Evolutionary conservation across 1,140 invertebrate species (phyloP), one percentile per base, ranked within the genome.

Genomic region (Oncopodura yosiiana): DNA sequence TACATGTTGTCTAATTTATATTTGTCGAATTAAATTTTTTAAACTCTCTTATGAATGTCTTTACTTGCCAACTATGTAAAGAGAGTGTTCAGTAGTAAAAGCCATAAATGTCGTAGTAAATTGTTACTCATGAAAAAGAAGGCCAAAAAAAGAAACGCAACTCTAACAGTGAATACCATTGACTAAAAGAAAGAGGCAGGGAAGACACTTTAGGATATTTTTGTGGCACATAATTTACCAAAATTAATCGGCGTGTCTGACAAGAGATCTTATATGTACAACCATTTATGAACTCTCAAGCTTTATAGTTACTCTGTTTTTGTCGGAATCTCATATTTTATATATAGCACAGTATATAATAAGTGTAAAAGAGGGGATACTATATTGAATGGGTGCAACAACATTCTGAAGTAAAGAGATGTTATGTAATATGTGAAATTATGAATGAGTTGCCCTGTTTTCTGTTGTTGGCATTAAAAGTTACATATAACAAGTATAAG

Each of bases 161-260:
- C 39, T 41, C 39, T 45, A 29, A 36, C 19, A 34, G 32, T 23
- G 23, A 37, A 24, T 19, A 11, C 38, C 42, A 26, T 44, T 44
- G 38, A 18, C 3, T 16, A 23, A 30, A 16, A 53, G 48, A 14
- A 24, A 42, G 39, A 34, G 43, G 24, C 26, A 21, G 48, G 46
- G 44, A 41, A 23, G 23, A 23, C 16, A 39, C 43, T 44, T 45
- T 29, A 18, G 36, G 48, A 57, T 49, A 27, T 51, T 54, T 60
- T 62, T 48, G 54, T 42, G 56, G 46, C 55, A 62, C 56, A 62
- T 62, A 58, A 62, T 58, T 62, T 50, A 62, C 46, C 60, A 62
- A 62, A n/a, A 62, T 62, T 62, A 62, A 62, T 62, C 56, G 56
- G 36, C 60, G 60, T 62, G 60, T 62, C 56, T 16, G 60, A 62